Conservation (phyloP, 1,140 invertebrate species). For the Brachionus manjavacas region DNA sequence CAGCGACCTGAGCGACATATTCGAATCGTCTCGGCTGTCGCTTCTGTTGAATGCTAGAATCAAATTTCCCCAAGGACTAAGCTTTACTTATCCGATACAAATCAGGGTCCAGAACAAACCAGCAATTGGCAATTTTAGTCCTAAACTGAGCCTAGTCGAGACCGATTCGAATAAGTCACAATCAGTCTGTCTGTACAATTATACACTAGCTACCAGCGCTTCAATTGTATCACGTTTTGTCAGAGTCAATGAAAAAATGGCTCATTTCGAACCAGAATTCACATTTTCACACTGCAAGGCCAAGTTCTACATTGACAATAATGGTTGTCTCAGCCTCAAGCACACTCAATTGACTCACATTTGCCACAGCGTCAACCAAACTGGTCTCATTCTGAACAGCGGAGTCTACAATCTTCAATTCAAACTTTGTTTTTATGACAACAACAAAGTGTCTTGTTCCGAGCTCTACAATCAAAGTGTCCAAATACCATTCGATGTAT, state of each 20-base stretch:
- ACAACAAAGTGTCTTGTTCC: slow-evolving; percentile 22
- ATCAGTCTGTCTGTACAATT: background rate
- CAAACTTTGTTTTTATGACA: slow-evolving; percentile 15
- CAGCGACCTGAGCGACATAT: background rate
- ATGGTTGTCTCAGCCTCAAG: background rate
- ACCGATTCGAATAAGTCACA: background rate
- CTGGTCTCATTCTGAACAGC: background rate
- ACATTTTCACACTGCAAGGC: background rate
- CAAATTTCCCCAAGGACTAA: background rate
- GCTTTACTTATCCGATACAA: background rate
- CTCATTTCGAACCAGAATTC: slow-evolving; percentile 30
- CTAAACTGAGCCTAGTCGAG: background rate
- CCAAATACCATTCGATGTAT: background rate
- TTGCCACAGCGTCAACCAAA: background rate
- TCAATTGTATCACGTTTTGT: background rate
- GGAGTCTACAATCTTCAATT: background rate
- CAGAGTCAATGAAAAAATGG: background rate
- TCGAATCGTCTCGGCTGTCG: background rate
- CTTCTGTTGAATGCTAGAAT: background rate
- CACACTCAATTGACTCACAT: background rate
- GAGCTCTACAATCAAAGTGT: slow-evolving; percentile 10
- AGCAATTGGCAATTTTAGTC: background rate
- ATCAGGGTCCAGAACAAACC: background rate
- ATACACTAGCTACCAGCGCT: background rate
- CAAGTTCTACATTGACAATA: background rate